Percentiles rank a stretch among this genome's conserved stretches.
These are phyloP conservation scores for Melitaea cinxia DNA, from an alignment of 1,140 invertebrate species.

Conservation along the genomic window DNA sequence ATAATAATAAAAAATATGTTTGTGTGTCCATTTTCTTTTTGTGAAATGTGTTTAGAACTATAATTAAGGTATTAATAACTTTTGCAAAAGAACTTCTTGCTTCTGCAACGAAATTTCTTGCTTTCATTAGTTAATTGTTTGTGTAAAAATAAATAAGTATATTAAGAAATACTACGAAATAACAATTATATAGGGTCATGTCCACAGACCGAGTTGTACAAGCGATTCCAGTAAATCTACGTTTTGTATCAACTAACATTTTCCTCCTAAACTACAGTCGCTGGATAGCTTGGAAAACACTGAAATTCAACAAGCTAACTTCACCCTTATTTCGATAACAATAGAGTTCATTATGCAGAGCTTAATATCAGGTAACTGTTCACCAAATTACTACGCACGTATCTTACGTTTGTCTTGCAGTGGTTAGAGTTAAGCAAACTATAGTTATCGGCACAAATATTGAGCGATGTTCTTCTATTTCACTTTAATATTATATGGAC, in stretches of 20 bases:
- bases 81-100: too few species aligned
- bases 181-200: not conserved
- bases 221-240: not conserved
- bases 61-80: too few species aligned
- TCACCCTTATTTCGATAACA: not conserved
- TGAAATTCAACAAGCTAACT: not conserved
- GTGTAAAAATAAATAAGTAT: too few species aligned
- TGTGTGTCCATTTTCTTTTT: too few species aligned
- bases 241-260: not conserved
- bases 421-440: too few species aligned
- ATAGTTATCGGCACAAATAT: too few species aligned
- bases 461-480: too few species aligned
- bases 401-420: not conserved
- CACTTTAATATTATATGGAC: too few species aligned
- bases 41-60: too few species aligned
- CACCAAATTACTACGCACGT: constrained; percentile 24
- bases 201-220: not conserved
- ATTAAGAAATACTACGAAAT: not conserved
- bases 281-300: not conserved
- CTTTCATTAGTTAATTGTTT: too few species aligned
- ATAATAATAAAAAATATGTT: too few species aligned
- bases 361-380: constrained; percentile 3
- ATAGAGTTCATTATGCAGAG: not conserved
- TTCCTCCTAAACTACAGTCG: not conserved
- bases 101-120: too few species aligned